Conservation (phyloP, 2,113 vertebrate genomes). For the Stigmatopora argus region DNA sequence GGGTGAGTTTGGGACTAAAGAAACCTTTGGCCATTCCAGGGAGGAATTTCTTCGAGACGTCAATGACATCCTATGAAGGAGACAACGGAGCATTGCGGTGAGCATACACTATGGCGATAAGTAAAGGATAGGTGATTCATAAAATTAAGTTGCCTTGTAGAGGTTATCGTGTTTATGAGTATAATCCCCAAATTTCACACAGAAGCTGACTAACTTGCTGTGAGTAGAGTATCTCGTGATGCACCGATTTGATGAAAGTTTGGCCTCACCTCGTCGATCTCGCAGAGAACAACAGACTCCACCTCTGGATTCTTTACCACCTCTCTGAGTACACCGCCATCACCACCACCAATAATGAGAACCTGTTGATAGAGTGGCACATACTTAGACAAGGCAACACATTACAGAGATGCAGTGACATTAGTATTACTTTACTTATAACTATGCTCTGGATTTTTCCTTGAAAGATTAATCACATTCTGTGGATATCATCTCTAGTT, state of each 20-base stretch:
- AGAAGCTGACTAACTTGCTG: neutral
- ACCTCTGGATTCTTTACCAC: slow-evolving; percentile 89
- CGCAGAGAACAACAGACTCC: slow-evolving; percentile 90
- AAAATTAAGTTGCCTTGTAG: neutral
- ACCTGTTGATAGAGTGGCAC: slow-evolving; percentile 67
- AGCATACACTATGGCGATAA: neutral
- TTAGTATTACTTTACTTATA: no score
- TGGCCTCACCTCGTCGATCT: slow-evolving; percentile 87
- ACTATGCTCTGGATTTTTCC: no score
- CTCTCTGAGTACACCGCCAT: slow-evolving; percentile 90
- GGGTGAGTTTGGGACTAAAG: slow-evolving; percentile 87
- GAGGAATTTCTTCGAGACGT: slow-evolving; percentile 91
- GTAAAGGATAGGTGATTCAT: neutral
- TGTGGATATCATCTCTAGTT: neutral
- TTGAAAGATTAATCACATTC: neutral
- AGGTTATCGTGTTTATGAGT: no score
- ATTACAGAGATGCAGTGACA: no score
- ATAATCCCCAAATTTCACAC: no score
- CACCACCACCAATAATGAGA: slow-evolving; percentile 92
- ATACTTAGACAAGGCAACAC: neutral
- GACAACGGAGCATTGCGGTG: slow-evolving; percentile 13
- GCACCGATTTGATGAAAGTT: neutral
- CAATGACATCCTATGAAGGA: slow-evolving; percentile 86
- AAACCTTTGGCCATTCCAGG: slow-evolving; percentile 94
- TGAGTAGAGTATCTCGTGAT: neutral